Evolutionary conservation across 30 jellyfish, hydroid and myxozoan species (phyloP), one percentile per base, ranked within the genome.

Genomic region (Turritopsis rubra): DNA sequence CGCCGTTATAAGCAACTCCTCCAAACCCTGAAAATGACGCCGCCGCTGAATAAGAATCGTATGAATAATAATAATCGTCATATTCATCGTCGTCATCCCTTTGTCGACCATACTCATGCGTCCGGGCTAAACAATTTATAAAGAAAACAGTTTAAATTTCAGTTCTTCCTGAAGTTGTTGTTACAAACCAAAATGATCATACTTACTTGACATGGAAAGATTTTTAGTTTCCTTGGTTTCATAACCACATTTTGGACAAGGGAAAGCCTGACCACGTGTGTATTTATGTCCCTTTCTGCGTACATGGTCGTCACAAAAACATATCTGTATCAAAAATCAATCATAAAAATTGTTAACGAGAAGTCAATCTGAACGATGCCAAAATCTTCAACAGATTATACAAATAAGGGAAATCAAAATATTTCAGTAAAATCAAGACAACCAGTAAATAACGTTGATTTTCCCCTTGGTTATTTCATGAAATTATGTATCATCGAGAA

Each of bases 291-390:
- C 98, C 75, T 92, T 92, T 28, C 98, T 84, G 72, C 91, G 68
- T 9, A 92, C 96, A 81, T 92, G 98, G 24, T 88, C 96, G 65
- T 92, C 98, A 66, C 98, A 92, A 85, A 31, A 92, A 74, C 98
- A 92, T 53, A 85, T 70, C 98, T 92, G 65, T 41, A 13, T 41
- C 5, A 41, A 41, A 41, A 5, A 41, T 41, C 13, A 41, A 13
- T 3, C 60, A 41, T 41, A 3, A 41, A 41, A 41, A n/a, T n/a
- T n/a, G n/a, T n/a, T n/a, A n/a, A n/a, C n/a, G n/a, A n/a, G n/a
- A n/a, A n/a, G n/a, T n/a, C n/a, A n/a, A n/a, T n/a, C n/a, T n/a
- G n/a, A n/a, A n/a, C n/a, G n/a, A n/a, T n/a, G n/a, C n/a, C n/a
- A n/a, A n/a, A n/a, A n/a, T n/a, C n/a, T n/a, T n/a, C n/a, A n/a